Conservation (phyloP, 2,113 vertebrate species). For the Centropus unirufus region DNA sequence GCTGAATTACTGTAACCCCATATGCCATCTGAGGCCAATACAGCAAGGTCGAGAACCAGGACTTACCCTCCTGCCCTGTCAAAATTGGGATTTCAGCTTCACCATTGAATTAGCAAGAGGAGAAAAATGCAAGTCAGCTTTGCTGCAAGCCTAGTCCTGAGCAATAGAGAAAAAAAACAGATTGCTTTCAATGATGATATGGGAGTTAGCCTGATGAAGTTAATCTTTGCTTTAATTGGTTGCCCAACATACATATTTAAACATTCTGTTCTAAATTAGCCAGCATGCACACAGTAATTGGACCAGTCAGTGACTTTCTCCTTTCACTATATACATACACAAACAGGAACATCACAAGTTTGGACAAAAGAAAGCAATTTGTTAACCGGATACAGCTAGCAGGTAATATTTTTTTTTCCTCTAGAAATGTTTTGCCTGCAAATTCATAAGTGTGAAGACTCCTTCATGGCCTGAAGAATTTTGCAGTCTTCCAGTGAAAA, state of each 20-base stretch:
- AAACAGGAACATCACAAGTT: conserved; percentile 55
- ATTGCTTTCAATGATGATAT: conserved; percentile 26
- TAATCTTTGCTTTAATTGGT: conserved; percentile 64
- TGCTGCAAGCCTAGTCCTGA: conserved; percentile 22
- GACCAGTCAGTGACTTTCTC: conserved; percentile 52
- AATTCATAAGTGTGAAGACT: conserved; percentile 41
- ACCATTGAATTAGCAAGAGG: neutral
- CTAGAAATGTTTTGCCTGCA: conserved; percentile 54
- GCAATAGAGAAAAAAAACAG: neutral
- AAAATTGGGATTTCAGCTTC: neutral
- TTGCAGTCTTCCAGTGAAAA: conserved; percentile 52
- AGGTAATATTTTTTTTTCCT: conserved; percentile 43
- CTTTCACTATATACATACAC: conserved; percentile 55
- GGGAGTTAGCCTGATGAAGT: conserved; percentile 40
- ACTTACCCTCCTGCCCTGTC: neutral
- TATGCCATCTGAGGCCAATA: neutral
- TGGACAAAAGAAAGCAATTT: conserved; percentile 62
- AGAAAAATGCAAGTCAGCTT: conserved; percentile 31
- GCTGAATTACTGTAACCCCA: neutral
- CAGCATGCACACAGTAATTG: conserved; percentile 49
- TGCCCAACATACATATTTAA: conserved; percentile 54
- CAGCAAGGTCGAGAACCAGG: neutral
- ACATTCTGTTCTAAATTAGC: conserved; percentile 57
- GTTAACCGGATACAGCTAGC: conserved; percentile 51
- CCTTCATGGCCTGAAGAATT: conserved; percentile 42